Conservation (phyloP, 2,888 invertebrate genomes). For the Macaria notata region DNA sequence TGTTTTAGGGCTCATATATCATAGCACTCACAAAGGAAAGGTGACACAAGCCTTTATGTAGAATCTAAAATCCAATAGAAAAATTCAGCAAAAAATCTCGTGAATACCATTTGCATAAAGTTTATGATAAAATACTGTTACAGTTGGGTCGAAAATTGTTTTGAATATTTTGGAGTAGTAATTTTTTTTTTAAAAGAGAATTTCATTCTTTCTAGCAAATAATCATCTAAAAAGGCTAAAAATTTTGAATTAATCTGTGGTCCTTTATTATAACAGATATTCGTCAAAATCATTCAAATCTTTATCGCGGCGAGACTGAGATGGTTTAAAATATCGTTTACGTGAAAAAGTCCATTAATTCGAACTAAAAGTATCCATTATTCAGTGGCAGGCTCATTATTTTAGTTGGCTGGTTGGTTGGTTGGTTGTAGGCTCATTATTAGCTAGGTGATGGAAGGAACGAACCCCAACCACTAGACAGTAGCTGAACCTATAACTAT, state of each 20-base stretch:
- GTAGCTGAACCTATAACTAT: too few relatives aligned
- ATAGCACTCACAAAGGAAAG: neutral
- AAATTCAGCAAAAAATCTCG: neutral
- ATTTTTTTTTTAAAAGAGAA: too few relatives aligned
- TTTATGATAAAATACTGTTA: too few relatives aligned
- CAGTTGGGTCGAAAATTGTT: too few relatives aligned
- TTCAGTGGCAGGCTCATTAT: constrained; percentile 1
- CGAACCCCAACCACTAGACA: too few relatives aligned
- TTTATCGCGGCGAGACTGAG: neutral
- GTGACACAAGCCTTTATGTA: neutral
- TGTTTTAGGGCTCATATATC: constrained; percentile 6
- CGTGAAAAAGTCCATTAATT: neutral
- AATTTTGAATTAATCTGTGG: too few relatives aligned
- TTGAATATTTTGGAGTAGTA: too few relatives aligned
- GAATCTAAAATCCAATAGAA: neutral
- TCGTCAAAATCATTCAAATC: neutral
- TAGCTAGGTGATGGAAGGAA: too few relatives aligned
- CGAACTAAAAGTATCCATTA: constrained; percentile 7
- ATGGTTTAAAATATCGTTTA: constrained; percentile 2
- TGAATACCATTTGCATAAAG: too few relatives aligned
- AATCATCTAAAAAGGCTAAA: too few relatives aligned
- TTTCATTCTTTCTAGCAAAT: too few relatives aligned
- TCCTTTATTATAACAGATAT: neutral
- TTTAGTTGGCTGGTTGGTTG: constrained; percentile 3
- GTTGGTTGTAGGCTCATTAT: neutral